Evolutionary conservation across 2,888 invertebrate genomes (phyloP).

Genomic region (Drosophila atripex): DNA sequence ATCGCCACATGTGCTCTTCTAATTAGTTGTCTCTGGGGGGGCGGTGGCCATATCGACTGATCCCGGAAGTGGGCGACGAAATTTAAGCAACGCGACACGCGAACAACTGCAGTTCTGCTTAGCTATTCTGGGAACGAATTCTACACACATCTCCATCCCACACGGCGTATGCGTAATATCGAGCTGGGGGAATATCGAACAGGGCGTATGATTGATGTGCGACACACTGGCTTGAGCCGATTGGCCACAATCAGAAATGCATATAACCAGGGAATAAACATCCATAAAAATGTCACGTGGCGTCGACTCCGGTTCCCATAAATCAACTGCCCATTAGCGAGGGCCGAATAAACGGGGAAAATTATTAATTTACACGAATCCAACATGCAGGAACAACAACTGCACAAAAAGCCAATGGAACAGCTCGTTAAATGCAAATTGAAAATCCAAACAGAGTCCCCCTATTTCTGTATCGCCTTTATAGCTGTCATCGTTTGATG

Average conservation of each 20-base stretch:
- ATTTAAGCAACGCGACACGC: conserved; percentile 59
- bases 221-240: conserved; percentile 22
- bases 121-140: conserved; percentile 34
- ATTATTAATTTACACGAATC: conserved; percentile 48
- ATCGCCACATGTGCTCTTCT: conserved; percentile 71
- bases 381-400: conserved; percentile 15
- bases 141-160: conserved; percentile 21
- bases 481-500: conserved; percentile 39
- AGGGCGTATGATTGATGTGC: conserved; percentile 70
- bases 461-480: conserved; percentile 14
- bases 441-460: not conserved
- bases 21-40: conserved; percentile 59
- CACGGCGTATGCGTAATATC: conserved; percentile 69
- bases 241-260: conserved; percentile 61
- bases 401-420: conserved; percentile 24
- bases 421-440: conserved; percentile 55
- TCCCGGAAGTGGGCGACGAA: conserved; percentile 72
- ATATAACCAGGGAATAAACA: conserved; percentile 56
- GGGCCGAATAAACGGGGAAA: conserved; percentile 32
- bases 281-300: conserved; percentile 67
- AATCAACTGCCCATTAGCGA: conserved; percentile 68
- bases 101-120: conserved; percentile 44
- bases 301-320: conserved; percentile 46
- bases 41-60: conserved; percentile 30
- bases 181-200: conserved; percentile 42